Evolutionary conservation across 2,888 invertebrate genomes (phyloP), one percentile per base, ranked within the genome.

Genomic region (Lithophane semibrunnea): DNA sequence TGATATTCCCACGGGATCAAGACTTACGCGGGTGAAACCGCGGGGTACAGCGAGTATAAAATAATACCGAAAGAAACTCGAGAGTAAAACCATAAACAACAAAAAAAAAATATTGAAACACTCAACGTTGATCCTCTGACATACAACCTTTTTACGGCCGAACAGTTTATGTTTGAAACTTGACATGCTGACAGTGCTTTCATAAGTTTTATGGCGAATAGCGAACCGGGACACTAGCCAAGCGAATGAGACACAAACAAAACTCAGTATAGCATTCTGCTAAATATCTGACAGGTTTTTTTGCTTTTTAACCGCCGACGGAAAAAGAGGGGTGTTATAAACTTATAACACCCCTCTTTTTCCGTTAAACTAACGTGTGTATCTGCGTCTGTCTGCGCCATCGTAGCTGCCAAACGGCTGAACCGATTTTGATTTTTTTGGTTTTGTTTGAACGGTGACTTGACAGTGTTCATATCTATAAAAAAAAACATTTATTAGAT

Each of bases 111-210:
- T 65, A 81, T 77, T n/a, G 56, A 58, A 49, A 54, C 24, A 75
- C 65, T 66, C 18, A 47, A 61, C 21, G 44, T 52, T 37, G 18
- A 63, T 61, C 47, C 60, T 60, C 44, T 68, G 76, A 44, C 82
- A 64, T 37, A 67, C 79, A 68, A 81, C 21, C 44, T 67, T 37
- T 79, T 83, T 82, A 80, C 68, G 79, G 47, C 64, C 64, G 49
- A 69, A 47, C 44, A 24, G 68, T 82, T 82, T 82, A 77, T 80
- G 79, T 77, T 65, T 29, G 64, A 65, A 82, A 68, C 83, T 83
- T 77, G 80, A 83, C 78, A 83, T 70, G 49, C 24, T 49, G 78
- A 77, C 78, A 58, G 68, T 66, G n/a, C 65, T 49, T n/a, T 49
- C 77, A 77, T 77, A 80, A 83, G 69, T 80, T 80, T 80, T 83